These are phyloP conservation scores for Sphaerophoria taeniata DNA, from an alignment of 2,888 invertebrate species.

Conservation along the genomic window DNA sequence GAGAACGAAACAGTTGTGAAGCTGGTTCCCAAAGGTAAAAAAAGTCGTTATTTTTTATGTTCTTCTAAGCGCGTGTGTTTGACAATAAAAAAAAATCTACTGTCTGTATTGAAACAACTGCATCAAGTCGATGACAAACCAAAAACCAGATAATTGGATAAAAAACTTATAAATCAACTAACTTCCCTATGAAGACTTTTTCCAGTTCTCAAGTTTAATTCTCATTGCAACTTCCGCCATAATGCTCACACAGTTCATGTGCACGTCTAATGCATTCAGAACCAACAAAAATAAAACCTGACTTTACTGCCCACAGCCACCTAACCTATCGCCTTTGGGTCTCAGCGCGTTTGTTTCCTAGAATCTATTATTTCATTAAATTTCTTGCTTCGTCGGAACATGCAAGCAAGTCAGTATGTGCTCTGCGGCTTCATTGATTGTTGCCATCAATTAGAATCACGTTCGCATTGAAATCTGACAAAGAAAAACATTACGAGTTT, in stretches of 20 bases:
- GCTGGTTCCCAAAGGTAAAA: not conserved
- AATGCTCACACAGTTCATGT: conserved; percentile 53
- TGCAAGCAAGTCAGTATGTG: not conserved
- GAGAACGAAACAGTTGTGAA: conserved; percentile 2
- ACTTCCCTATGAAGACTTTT: conserved; percentile 39
- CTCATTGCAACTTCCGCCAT: conserved; percentile 58
- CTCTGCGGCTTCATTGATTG: conserved; percentile 56
- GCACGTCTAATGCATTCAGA: not conserved
- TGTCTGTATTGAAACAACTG: not conserved
- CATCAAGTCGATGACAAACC: conserved; percentile 2
- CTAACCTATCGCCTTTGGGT: conserved; percentile 15
- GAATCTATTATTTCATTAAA: conserved; percentile 56
- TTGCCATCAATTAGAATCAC: conserved; percentile 68
- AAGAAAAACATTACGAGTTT: not conserved
- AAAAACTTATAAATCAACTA: conserved; percentile 17
- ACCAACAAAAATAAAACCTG: conserved; percentile 46
- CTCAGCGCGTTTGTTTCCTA: conserved; percentile 49
- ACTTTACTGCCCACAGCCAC: conserved; percentile 31
- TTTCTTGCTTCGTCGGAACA: not conserved
- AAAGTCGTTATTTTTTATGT: not conserved
- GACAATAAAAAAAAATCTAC: not conserved
- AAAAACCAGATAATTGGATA: conserved; percentile 45
- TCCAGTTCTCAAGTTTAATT: not conserved
- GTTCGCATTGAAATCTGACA: conserved; percentile 48
- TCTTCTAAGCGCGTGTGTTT: not conserved